Conservation (phyloP, 2,113 vertebrate genomes). For the Gulo gulo region DNA sequence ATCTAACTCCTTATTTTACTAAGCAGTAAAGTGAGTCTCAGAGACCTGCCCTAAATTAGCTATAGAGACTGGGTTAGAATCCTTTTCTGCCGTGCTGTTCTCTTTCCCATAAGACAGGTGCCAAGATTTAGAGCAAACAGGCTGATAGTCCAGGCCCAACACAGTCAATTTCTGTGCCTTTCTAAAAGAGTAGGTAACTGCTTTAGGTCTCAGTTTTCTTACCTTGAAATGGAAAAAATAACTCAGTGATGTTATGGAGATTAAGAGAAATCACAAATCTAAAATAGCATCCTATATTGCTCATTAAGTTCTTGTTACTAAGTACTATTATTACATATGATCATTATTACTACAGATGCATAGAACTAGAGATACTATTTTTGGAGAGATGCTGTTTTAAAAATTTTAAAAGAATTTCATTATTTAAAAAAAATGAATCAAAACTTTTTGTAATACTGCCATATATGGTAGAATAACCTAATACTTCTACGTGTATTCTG, state of each 20-base stretch:
- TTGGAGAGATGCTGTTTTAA: background rate
- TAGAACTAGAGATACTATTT: background rate
- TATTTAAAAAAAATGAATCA: background rate
- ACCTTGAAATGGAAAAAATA: constrained; percentile 22
- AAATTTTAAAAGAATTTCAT: background rate
- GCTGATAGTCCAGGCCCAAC: background rate
- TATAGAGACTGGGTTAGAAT: background rate
- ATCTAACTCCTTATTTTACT: constrained; percentile 17
- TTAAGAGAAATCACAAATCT: background rate
- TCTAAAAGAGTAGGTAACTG: background rate
- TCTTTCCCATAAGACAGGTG: background rate
- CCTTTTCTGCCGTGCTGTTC: background rate
- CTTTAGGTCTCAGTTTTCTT: background rate
- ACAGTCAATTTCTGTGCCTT: background rate
- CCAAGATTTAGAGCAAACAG: background rate
- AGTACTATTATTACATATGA: background rate
- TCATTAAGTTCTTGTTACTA: background rate
- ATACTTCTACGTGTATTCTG: background rate
- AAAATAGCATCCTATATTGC: background rate
- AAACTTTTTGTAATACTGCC: background rate
- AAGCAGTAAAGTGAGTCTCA: background rate
- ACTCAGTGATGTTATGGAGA: background rate
- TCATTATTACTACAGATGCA: background rate
- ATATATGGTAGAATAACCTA: background rate
- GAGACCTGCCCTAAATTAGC: background rate